phyloP scores from a whole-genome alignment of 2,113 vertebrate species.

The Isichthys henryi region DNA sequence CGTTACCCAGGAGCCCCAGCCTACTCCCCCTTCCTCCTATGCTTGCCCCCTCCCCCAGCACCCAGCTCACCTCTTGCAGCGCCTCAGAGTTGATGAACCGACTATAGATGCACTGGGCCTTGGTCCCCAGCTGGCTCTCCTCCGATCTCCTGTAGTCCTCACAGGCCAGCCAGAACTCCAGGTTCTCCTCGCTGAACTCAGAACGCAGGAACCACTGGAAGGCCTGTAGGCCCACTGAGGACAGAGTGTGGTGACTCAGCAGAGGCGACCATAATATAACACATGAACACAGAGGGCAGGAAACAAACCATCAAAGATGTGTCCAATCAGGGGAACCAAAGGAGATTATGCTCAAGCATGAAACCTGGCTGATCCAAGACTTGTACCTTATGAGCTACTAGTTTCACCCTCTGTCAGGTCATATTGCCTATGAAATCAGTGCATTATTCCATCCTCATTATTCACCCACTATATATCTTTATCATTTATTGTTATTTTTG shows the following conservation, averaged over 20 bases:
- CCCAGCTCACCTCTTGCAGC: constrained; percentile 67
- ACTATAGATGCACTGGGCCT: constrained; percentile 73
- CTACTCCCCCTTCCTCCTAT: neutral
- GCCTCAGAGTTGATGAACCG: constrained; percentile 76
- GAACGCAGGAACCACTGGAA: constrained; percentile 79
- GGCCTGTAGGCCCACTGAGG: constrained; percentile 64
- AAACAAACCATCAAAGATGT: neutral
- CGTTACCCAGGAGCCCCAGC: neutral
- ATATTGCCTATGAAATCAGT: neutral
- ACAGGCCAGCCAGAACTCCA: constrained; percentile 87
- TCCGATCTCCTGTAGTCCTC: constrained; percentile 75
- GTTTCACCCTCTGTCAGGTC: neutral
- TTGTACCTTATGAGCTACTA: neutral
- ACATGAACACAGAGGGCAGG: neutral
- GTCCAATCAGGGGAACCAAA: neutral
- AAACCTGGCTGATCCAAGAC: neutral
- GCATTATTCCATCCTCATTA: neutral
- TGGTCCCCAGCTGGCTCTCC: constrained; percentile 52
- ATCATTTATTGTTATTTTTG: neutral
- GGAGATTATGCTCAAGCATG: neutral
- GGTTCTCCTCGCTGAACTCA: constrained; percentile 90
- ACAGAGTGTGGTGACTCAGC: neutral
- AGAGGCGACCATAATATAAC: neutral
- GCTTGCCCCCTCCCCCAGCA: neutral
- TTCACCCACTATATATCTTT: neutral